Conservation (phyloP, 2,888 invertebrate genomes). For the Graphium colonna region DNA sequence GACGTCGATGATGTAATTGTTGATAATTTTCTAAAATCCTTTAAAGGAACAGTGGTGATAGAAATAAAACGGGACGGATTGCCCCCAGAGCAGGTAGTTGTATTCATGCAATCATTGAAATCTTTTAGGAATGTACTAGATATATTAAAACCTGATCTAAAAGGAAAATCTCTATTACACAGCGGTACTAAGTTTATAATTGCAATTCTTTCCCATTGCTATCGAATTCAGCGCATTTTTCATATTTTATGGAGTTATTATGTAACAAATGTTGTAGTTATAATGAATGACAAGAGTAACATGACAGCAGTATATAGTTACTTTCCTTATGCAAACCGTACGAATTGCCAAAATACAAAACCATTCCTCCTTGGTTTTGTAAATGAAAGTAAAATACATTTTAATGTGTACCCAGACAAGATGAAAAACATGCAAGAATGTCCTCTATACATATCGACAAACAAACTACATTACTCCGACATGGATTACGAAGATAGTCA, state of each 20-base stretch:
- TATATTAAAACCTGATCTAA: constrained; percentile 50
- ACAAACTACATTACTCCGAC: constrained; percentile 48
- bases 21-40: constrained; percentile 43
- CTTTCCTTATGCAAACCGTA: constrained; percentile 50
- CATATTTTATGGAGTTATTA: constrained; percentile 50
- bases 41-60: constrained; percentile 49
- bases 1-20: constrained; percentile 43
- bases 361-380: constrained; percentile 45
- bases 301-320: constrained; percentile 47
- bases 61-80: constrained; percentile 41
- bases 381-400: constrained; percentile 30
- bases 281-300: constrained; percentile 36
- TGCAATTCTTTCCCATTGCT: constrained; percentile 39
- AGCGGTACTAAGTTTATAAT: constrained; percentile 50
- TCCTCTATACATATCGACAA: constrained; percentile 58
- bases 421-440: constrained; percentile 57
- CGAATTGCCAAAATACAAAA: constrained; percentile 49
- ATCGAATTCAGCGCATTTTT: constrained; percentile 45
- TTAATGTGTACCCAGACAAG: constrained; percentile 49
- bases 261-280: constrained; percentile 46
- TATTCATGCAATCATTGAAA: constrained; percentile 46
- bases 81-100: constrained; percentile 48
- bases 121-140: constrained; percentile 45
- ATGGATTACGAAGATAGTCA: constrained; percentile 33
- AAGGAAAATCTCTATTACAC: constrained; percentile 49